These are phyloP conservation scores for Theristicus caerulescens DNA, from an alignment of 2,113 vertebrate genomes.

Conservation along the genomic window DNA sequence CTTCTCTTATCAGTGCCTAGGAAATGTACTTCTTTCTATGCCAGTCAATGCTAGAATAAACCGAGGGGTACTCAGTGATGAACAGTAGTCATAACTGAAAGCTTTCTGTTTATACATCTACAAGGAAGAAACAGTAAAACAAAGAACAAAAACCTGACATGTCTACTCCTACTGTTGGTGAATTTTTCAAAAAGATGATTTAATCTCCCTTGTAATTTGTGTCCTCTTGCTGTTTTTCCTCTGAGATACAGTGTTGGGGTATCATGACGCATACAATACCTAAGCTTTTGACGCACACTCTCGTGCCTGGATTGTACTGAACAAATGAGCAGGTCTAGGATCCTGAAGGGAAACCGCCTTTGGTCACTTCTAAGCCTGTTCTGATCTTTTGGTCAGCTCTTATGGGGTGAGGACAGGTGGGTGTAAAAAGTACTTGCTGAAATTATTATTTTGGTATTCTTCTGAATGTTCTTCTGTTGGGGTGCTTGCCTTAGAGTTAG, in stretches of 20 bases:
- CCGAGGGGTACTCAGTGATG: not conserved
- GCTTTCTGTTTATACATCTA: not conserved
- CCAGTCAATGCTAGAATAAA: not conserved
- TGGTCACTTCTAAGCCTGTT: not conserved
- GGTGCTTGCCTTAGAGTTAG: not conserved
- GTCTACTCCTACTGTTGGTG: not conserved
- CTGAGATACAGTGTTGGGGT: not conserved
- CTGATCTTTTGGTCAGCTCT: not conserved
- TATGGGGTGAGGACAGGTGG: not conserved
- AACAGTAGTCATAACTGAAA: not conserved
- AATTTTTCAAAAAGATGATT: not conserved
- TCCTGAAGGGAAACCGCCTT: not conserved
- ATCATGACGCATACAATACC: accelerated
- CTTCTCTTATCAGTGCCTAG: not conserved
- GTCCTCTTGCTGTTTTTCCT: not conserved
- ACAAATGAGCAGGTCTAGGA: not conserved
- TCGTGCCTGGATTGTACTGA: not conserved
- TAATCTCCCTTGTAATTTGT: not conserved
- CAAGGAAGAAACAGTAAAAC: not conserved
- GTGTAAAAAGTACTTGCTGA: not conserved
- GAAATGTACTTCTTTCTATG: not conserved
- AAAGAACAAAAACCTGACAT: accelerated
- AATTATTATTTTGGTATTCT: not conserved
- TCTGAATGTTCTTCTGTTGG: not conserved
- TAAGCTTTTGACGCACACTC: not conserved